phyloP scores from a whole-genome alignment of 2,797 vertebrate species.

The Valencia hispanica region DNA sequence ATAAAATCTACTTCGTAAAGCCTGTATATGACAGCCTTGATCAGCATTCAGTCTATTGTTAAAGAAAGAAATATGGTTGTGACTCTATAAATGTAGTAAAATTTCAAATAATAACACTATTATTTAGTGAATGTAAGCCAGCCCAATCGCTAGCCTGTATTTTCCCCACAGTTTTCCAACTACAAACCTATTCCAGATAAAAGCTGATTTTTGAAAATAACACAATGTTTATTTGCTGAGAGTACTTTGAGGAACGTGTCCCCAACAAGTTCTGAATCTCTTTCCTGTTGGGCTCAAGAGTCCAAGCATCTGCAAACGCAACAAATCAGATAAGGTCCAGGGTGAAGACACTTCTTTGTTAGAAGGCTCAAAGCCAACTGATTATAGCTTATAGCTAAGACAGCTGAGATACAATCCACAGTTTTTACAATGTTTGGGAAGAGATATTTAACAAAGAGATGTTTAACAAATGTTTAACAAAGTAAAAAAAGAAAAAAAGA shows the following conservation, averaged over 20 bases:
- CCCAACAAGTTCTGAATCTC: background rate
- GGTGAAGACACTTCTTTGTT: no score
- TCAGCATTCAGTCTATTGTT: background rate
- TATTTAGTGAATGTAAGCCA: background rate
- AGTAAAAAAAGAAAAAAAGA: no score
- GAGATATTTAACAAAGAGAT: no score
- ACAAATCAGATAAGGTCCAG: background rate
- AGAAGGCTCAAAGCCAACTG: no score
- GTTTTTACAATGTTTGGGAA: no score
- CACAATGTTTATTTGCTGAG: no score
- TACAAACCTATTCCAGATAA: background rate
- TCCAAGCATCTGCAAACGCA: background rate
- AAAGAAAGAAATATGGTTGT: background rate
- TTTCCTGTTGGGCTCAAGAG: background rate
- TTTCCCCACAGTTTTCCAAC: background rate
- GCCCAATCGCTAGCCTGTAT: background rate
- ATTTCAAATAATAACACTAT: background rate
- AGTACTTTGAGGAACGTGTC: no score
- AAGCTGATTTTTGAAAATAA: background rate
- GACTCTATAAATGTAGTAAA: background rate
- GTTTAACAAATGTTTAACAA: no score
- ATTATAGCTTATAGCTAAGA: no score
- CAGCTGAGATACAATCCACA: no score
- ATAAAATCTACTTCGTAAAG: background rate
- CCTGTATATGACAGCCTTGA: background rate